Conservation (phyloP, 2,113 vertebrate species). For the Scomber scombrus region DNA sequence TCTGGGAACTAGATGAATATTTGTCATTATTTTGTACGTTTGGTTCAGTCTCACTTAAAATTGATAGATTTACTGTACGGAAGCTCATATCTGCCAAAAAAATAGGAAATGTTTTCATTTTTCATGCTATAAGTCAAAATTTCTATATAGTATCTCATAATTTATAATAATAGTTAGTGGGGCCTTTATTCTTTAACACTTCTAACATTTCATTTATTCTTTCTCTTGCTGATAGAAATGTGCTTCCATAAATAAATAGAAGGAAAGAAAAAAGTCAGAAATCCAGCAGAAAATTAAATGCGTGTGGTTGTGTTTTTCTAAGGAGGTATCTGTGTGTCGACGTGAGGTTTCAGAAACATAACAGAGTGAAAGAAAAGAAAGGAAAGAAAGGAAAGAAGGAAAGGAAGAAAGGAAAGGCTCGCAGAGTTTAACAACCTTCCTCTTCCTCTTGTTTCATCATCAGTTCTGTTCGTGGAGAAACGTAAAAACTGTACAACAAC, state of each 20-base stretch:
- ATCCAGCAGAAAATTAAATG: neutral
- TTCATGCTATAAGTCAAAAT: no score
- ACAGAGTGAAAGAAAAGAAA: neutral
- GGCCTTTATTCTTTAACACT: no score
- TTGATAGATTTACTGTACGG: neutral
- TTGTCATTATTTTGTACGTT: no score
- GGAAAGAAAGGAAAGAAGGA: neutral
- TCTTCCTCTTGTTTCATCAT: slow-evolving; percentile 4
- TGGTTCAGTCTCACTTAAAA: no score
- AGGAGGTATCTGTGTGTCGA: slow-evolving; percentile 43
- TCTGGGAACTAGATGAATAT: no score
- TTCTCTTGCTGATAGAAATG: neutral
- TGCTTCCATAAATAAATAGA: neutral
- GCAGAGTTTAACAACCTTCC: neutral
- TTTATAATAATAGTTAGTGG: no score
- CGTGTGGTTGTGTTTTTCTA: neutral
- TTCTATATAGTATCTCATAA: no score
- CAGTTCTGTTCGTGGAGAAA: slow-evolving; percentile 25
- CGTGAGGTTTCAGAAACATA: slow-evolving; percentile 14
- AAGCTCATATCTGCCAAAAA: neutral
- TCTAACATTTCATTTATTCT: neutral
- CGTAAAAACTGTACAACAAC: slow-evolving; percentile 40
- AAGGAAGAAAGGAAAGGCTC: neutral
- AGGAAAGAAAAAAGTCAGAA: neutral
- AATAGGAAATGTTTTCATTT: neutral